Evolutionary conservation across 2,113 vertebrate species (phyloP).

Genomic region (Psittacara wagleri): DNA sequence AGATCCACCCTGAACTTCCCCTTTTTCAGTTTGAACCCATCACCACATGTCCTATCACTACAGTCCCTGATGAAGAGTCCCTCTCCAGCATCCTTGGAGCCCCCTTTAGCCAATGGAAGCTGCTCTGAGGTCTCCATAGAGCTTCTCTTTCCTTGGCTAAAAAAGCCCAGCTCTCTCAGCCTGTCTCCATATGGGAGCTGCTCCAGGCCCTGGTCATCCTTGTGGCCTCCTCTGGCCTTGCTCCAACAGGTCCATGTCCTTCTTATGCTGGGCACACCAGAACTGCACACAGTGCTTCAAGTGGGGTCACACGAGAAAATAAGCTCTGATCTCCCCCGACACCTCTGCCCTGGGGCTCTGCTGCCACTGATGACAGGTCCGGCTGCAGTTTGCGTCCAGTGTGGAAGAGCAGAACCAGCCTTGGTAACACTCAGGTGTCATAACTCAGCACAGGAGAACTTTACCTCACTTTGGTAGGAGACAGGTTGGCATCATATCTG

Average conservation of each 20-base stretch:
- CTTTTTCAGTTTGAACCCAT: background rate
- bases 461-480: background rate
- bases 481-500: background rate
- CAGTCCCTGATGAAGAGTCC: background rate
- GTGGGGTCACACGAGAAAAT: background rate
- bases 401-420: background rate
- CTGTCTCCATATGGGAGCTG: background rate
- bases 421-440: background rate
- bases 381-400: accelerated
- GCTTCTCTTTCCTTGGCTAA: background rate
- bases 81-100: background rate
- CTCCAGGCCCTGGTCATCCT: background rate
- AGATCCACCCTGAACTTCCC: no score
- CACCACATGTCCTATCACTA: background rate
- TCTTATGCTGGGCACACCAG: background rate
- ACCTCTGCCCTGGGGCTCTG: background rate
- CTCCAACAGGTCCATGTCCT: background rate
- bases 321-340: background rate
- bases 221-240: background rate
- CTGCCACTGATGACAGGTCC: no score
- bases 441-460: background rate
- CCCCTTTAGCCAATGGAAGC: background rate
- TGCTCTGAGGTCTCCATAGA: background rate
- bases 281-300: background rate
- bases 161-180: background rate